Evolutionary conservation across 2,888 invertebrate species (phyloP).

Genomic region (Hypsopygia costalis): DNA sequence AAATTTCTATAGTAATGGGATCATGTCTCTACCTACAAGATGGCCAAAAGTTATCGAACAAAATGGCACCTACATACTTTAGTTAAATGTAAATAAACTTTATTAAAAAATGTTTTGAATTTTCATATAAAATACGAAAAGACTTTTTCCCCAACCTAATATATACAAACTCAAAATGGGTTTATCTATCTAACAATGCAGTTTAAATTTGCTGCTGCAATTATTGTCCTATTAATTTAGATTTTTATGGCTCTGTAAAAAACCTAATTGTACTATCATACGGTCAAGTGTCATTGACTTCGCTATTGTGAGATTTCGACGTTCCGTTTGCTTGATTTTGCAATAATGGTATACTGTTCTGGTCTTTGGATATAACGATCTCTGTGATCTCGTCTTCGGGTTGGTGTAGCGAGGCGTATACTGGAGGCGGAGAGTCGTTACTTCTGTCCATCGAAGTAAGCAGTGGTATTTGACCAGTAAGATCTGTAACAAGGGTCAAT

Average conservation of each 20-base stretch:
- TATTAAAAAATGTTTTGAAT: too few species aligned
- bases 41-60: too few species aligned
- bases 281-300: constrained; percentile 46
- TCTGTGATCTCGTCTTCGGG: constrained; percentile 49
- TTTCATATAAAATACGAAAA: too few species aligned
- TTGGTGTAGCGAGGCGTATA: constrained; percentile 49
- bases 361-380: constrained; percentile 48
- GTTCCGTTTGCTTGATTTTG: constrained; percentile 25
- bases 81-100: too few species aligned
- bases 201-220: too few species aligned
- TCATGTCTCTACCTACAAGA: too few species aligned
- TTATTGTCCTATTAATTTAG: too few species aligned
- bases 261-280: constrained; percentile 10
- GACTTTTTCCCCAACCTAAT: too few species aligned
- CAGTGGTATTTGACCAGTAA: constrained; percentile 59
- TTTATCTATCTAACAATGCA: too few species aligned
- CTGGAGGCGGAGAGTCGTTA: constrained; percentile 51
- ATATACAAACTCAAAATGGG: too few species aligned
- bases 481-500: constrained; percentile 43
- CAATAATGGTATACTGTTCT: constrained; percentile 38
- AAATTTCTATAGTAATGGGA: too few species aligned
- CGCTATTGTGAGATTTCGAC: constrained; percentile 22
- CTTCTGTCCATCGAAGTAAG: constrained; percentile 34
- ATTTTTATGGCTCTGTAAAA: background rate
- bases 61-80: too few species aligned